Evolutionary conservation across 1,140 invertebrate species (phyloP).

Genomic region (Drosophila bipectinata): DNA sequence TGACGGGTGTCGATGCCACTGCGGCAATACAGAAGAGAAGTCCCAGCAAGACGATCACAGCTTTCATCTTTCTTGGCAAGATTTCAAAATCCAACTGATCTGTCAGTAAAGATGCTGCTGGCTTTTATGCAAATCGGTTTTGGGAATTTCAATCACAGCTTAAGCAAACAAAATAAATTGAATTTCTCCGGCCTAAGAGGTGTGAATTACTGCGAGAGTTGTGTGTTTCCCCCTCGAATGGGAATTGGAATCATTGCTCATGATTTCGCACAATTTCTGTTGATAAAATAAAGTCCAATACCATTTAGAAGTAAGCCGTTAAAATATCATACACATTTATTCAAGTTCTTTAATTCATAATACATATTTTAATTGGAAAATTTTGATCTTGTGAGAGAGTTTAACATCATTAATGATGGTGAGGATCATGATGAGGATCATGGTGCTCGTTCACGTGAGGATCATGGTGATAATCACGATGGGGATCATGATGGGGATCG

Average conservation of each 20-base stretch:
- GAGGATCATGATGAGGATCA: background rate
- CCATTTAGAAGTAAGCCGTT: background rate
- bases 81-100: constrained; percentile 15
- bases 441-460: background rate
- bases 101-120: background rate
- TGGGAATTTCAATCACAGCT: constrained; percentile 21
- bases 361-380: too few relatives aligned
- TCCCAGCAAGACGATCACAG: constrained; percentile 23
- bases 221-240: constrained; percentile 42
- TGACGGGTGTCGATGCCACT: constrained; percentile 4
- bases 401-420: constrained; percentile 3
- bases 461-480: constrained; percentile 1
- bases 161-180: constrained; percentile 30
- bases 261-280: constrained; percentile 20
- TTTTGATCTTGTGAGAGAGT: too few relatives aligned
- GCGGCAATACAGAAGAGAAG: constrained; percentile 20
- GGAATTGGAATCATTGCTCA: constrained; percentile 26
- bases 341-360: too few relatives aligned
- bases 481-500: background rate
- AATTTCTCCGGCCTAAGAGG: constrained; percentile 13
- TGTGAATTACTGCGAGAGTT: constrained; percentile 37
- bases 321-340: too few relatives aligned
- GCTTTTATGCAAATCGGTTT: constrained; percentile 23
- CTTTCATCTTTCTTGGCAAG: constrained; percentile 33
- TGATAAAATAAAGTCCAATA: constrained; percentile 33